A percentile compares a stretch with the other conserved stretches of the same genome.
Conservation (phyloP, 2,888 invertebrate genomes). For the Opisthograptis luteolata region DNA sequence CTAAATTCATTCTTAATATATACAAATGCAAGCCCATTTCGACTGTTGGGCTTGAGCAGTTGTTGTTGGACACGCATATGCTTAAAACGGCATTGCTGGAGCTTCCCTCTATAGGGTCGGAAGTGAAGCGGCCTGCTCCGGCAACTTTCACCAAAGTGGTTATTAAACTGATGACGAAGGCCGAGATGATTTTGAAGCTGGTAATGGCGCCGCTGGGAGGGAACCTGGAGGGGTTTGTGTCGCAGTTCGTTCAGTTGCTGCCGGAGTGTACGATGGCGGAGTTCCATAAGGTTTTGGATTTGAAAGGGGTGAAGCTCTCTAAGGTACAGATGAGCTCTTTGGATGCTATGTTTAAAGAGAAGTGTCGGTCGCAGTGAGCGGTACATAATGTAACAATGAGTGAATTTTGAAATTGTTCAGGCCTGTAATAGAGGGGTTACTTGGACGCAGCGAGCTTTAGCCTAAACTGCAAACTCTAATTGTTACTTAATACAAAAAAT, state of each 20-base stretch:
- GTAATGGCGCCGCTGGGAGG: constrained; percentile 96
- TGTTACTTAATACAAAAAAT: no score
- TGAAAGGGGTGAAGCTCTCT: constrained; percentile 90
- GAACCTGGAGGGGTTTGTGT: constrained; percentile 89
- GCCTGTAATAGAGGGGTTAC: no score
- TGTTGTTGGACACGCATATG: constrained; percentile 96
- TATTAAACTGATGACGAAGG: constrained; percentile 96
- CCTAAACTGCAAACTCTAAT: no score
- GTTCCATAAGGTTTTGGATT: constrained; percentile 97
- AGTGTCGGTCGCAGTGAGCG: constrained; percentile 20
- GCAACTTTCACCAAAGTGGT: constrained; percentile 94
- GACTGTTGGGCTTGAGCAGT: constrained; percentile 96
- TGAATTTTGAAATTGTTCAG: background rate
- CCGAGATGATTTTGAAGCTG: constrained; percentile 99
- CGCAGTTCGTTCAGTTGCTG: constrained; percentile 94
- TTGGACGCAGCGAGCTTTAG: no score
- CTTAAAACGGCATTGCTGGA: constrained; percentile 97
- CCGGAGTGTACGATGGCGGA: constrained; percentile 95
- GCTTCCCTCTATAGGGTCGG: constrained; percentile 96
- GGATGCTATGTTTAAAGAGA: constrained; percentile 62
- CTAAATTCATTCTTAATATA: constrained; percentile 95
- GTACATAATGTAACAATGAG: background rate
- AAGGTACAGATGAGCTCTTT: constrained; percentile 60
- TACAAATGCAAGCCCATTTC: constrained; percentile 96
- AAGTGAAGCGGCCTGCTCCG: constrained; percentile 94